Conservation (phyloP, 2,797 vertebrate species). For the Gouania willdenowi region DNA sequence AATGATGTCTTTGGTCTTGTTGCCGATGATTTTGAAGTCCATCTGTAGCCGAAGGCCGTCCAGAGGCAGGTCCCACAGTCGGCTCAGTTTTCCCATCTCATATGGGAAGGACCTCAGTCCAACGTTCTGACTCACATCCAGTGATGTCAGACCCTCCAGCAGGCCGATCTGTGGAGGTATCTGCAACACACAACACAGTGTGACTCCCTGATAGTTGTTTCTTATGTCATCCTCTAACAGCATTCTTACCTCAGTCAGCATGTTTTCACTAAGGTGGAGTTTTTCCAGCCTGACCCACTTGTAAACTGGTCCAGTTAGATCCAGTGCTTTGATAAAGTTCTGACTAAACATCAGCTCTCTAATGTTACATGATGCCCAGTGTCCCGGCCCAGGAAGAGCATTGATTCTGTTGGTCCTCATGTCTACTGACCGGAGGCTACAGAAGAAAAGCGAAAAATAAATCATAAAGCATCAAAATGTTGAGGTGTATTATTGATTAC, state of each 20-base stretch:
- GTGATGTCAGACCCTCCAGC: constrained; percentile 87
- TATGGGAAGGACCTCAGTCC: constrained; percentile 87
- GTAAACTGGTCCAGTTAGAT: constrained; percentile 81
- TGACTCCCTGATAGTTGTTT: too few species aligned
- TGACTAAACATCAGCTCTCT: constrained; percentile 89
- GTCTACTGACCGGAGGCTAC: constrained; percentile 87
- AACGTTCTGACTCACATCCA: constrained; percentile 88
- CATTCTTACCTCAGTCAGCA: constrained; percentile 83
- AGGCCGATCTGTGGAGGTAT: constrained; percentile 90
- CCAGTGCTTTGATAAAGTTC: constrained; percentile 82
- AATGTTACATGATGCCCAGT: constrained; percentile 87
- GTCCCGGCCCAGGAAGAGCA: constrained; percentile 77
- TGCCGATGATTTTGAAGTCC: constrained; percentile 91
- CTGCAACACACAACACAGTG: too few species aligned
- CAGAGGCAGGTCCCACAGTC: constrained; percentile 95
- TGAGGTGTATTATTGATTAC: too few species aligned
- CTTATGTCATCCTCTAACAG: too few species aligned
- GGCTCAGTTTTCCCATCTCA: constrained; percentile 91
- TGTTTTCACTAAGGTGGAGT: constrained; percentile 87
- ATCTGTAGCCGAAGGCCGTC: constrained; percentile 90
- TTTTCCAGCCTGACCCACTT: constrained; percentile 91
- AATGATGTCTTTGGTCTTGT: constrained; percentile 94
- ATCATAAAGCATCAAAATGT: neutral
- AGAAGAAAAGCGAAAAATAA: too few species aligned
- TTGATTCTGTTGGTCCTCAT: constrained; percentile 86